These are phyloP conservation scores for Ichneumon xanthorius DNA, from an alignment of 2,888 invertebrate species.

Conservation along the genomic window DNA sequence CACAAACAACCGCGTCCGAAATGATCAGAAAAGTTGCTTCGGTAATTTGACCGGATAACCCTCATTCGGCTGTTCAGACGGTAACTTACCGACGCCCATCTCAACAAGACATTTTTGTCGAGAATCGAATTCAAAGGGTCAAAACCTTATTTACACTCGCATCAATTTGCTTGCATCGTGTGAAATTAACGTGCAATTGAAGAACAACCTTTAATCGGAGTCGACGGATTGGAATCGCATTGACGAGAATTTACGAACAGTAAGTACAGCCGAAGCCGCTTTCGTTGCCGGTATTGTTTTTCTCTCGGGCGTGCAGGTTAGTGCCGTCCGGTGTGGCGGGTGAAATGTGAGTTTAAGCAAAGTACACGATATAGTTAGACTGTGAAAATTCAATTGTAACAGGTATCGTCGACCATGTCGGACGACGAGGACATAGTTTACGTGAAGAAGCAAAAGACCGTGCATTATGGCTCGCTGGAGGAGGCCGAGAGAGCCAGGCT, in stretches of 20 bases:
- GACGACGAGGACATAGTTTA: constrained; percentile 93
- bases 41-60: constrained; percentile 5
- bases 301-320: constrained; percentile 14
- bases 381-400: neutral
- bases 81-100: constrained; percentile 5
- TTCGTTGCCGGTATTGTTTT: constrained; percentile 12
- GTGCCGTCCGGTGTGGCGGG: neutral
- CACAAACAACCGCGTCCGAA: too few relatives aligned
- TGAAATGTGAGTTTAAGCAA: neutral
- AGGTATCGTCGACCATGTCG: constrained; percentile 87
- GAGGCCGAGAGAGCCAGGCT: constrained; percentile 92
- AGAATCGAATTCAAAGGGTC: neutral
- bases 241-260: constrained; percentile 7
- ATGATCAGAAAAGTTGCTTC: neutral
- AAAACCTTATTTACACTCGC: neutral
- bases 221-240: neutral
- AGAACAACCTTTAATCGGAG: neutral
- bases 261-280: constrained; percentile 24
- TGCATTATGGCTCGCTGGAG: constrained; percentile 96
- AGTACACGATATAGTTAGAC: neutral
- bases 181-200: neutral
- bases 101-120: neutral
- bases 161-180: neutral
- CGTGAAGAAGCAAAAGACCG: constrained; percentile 90
- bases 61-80: neutral